Evolutionary conservation across 2,113 vertebrate species (phyloP).

Genomic region (Sialia sialis): DNA sequence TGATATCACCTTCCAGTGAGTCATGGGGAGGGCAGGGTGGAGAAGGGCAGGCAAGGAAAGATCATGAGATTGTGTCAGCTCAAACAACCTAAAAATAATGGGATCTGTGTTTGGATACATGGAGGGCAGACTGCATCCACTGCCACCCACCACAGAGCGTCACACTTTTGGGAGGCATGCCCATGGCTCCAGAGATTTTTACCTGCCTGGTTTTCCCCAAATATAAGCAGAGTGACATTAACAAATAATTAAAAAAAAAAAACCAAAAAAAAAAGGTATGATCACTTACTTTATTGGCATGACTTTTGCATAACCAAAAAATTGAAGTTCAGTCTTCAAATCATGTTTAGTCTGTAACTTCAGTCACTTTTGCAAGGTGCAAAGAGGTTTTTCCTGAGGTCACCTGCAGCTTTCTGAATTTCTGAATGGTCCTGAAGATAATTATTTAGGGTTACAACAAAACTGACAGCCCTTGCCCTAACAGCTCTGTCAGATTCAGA

Average conservation of each 20-base stretch:
- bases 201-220: not conserved
- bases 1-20: constrained; percentile 43
- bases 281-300: not conserved
- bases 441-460: not conserved
- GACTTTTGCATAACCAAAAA: not conserved
- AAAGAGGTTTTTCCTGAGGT: not conserved
- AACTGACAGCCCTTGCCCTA: not conserved
- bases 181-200: not conserved
- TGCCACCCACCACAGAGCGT: not conserved
- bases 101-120: not conserved
- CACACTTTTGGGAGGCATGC: not conserved
- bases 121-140: not conserved
- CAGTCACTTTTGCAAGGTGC: not conserved
- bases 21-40: constrained; percentile 45
- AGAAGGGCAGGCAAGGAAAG: not conserved
- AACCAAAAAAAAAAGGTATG: too few relatives aligned
- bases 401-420: not conserved
- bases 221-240: not conserved
- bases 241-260: not conserved
- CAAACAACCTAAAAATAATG: not conserved
- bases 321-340: not conserved
- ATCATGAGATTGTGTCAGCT: not conserved
- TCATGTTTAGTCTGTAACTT: not conserved
- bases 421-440: not conserved
- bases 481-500: not conserved